Conservation (phyloP, 2,888 invertebrate genomes). For the Calephelis perditalis region DNA sequence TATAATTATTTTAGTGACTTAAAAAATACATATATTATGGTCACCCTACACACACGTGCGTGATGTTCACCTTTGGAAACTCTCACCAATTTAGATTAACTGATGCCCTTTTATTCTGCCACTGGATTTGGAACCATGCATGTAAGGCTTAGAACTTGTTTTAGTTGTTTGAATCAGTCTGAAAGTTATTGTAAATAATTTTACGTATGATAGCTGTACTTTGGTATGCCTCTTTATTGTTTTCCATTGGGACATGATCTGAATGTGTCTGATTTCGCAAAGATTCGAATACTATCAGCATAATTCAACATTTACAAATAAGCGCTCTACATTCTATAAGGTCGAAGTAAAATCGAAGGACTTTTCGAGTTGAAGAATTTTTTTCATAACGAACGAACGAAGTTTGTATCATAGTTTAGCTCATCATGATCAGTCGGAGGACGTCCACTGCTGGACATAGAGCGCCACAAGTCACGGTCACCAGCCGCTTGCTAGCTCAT, state of each 20-base stretch:
- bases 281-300: no score
- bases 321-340: no score
- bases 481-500: no score
- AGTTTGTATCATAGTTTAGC: no score
- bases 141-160: not conserved
- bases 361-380: no score
- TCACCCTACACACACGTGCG: constrained; percentile 19
- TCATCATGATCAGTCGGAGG: no score
- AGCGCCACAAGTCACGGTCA: no score
- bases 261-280: constrained; percentile 19
- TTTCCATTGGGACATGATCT: constrained; percentile 20
- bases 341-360: no score
- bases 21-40: not conserved
- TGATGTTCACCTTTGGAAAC: constrained; percentile 19
- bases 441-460: no score
- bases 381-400: no score
- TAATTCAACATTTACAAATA: no score
- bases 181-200: constrained; percentile 14
- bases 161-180: not conserved
- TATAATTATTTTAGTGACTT: not conserved
- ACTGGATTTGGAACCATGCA: not conserved
- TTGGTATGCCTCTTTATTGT: constrained; percentile 23
- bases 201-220: constrained; percentile 15
- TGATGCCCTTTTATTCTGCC: not conserved
- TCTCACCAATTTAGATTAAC: constrained; percentile 15